phyloP scores from a whole-genome alignment of 2,113 vertebrate genomes.

The Aviceda subcristata region DNA sequence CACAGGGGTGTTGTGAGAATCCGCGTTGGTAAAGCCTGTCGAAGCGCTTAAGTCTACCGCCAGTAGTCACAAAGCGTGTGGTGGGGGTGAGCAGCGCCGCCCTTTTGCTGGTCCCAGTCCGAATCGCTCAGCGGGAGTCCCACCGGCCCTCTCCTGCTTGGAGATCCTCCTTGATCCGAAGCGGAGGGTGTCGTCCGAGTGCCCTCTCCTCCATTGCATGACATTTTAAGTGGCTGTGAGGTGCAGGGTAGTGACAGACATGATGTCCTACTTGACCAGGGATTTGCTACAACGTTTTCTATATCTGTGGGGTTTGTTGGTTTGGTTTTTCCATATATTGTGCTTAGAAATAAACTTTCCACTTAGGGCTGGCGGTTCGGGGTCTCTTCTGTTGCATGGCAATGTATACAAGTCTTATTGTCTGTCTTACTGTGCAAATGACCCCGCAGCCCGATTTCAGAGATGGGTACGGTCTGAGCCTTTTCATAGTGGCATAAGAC shows the following conservation, averaged over 20 bases:
- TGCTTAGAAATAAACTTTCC: conserved; percentile 68
- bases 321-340: conserved; percentile 68
- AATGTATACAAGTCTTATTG: conserved; percentile 63
- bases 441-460: conserved; percentile 52
- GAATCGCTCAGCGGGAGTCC: conserved; percentile 12
- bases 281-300: conserved; percentile 69
- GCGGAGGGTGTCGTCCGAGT: background rate
- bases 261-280: conserved; percentile 66
- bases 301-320: conserved; percentile 65
- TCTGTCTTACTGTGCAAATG: conserved; percentile 64
- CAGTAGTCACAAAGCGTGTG: background rate
- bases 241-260: conserved; percentile 61
- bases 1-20: conserved; percentile 41
- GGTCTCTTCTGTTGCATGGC: conserved; percentile 67
- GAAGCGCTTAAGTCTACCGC: conserved; percentile 27
- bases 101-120: conserved; percentile 38
- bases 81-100: conserved; percentile 47
- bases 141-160: conserved; percentile 20
- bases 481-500: background rate
- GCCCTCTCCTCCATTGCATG: conserved; percentile 63
- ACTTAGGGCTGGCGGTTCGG: conserved; percentile 61
- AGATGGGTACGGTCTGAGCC: conserved; percentile 51
- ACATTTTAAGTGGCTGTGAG: conserved; percentile 49
- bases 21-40: conserved; percentile 29
- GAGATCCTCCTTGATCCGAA: background rate